Evolutionary conservation across 2,888 invertebrate genomes (phyloP).

Genomic region (Ceriagrion tenellum): DNA sequence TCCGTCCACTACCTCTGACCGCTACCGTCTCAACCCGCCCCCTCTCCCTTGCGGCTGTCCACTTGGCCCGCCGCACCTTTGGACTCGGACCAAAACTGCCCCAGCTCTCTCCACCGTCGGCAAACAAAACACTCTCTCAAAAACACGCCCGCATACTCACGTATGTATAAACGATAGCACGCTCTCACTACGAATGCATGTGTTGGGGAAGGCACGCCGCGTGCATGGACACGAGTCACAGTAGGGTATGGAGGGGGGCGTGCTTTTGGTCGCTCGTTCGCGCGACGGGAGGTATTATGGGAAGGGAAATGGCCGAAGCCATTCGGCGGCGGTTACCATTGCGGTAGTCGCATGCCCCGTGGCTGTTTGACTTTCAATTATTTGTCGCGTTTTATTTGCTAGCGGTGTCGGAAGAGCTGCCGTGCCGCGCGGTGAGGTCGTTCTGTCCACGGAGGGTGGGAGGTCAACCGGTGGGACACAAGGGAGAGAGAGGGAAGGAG

Average conservation of each 20-base stretch:
- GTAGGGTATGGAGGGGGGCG: neutral
- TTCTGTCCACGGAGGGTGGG: neutral
- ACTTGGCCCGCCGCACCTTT: neutral
- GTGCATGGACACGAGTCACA: neutral
- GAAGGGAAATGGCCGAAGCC: neutral
- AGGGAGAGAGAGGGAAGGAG: too few species aligned
- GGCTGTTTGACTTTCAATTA: constrained; percentile 36
- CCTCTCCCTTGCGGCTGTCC: neutral
- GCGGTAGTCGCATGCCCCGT: constrained; percentile 12
- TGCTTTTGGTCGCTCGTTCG: neutral
- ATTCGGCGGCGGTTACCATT: neutral
- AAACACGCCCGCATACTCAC: neutral
- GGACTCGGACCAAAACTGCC: neutral
- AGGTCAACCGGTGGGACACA: neutral
- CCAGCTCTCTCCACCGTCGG: neutral
- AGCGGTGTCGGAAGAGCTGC: constrained; percentile 12
- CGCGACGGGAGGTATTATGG: neutral
- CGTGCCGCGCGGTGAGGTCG: neutral
- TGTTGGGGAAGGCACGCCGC: too few species aligned
- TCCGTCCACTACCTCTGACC: neutral
- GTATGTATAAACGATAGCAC: neutral
- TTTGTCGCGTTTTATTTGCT: constrained; percentile 17
- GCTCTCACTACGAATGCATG: neutral
- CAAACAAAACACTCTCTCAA: neutral
- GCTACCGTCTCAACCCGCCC: neutral